Conservation (phyloP, 2,797 vertebrate species). For the Pagetopsis macropterus region DNA sequence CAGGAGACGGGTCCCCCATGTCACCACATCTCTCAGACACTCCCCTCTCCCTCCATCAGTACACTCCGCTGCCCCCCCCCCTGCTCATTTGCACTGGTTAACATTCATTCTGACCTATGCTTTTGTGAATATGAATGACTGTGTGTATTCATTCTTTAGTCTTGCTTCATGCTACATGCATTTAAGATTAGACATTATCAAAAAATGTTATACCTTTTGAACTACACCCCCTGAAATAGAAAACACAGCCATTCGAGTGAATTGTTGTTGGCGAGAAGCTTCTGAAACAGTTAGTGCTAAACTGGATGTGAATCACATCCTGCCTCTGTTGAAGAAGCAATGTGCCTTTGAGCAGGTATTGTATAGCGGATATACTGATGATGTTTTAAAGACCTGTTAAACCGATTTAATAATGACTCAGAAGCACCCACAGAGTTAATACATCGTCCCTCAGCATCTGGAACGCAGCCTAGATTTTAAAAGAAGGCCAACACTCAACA, state of each 20-base stretch:
- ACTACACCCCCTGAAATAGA: neutral
- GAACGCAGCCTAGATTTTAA: constrained; percentile 36
- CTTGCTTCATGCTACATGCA: constrained; percentile 14
- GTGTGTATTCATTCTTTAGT: constrained; percentile 4
- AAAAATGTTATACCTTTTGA: neutral
- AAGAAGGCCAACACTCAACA: constrained; percentile 40
- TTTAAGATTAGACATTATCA: constrained; percentile 7
- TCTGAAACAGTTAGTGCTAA: constrained; percentile 1
- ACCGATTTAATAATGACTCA: constrained; percentile 60
- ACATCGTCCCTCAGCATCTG: constrained; percentile 45
- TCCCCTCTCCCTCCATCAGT: constrained; percentile 42
- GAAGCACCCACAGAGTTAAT: constrained; percentile 62
- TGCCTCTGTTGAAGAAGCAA: constrained; percentile 40
- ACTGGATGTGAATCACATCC: constrained; percentile 47
- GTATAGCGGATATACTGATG: constrained; percentile 52
- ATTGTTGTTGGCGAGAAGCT: neutral
- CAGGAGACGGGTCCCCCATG: constrained; percentile 60
- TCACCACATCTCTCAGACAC: constrained; percentile 58
- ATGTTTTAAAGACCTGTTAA: constrained; percentile 66
- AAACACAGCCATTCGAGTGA: neutral
- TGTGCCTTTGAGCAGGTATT: constrained; percentile 43
- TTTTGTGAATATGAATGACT: constrained; percentile 46
- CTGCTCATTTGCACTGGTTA: constrained; percentile 63
- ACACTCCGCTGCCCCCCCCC: constrained; percentile 40
- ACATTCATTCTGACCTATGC: constrained; percentile 47